Evolutionary conservation across 2,888 invertebrate species (phyloP).

Genomic region (Melipona beecheii): DNA sequence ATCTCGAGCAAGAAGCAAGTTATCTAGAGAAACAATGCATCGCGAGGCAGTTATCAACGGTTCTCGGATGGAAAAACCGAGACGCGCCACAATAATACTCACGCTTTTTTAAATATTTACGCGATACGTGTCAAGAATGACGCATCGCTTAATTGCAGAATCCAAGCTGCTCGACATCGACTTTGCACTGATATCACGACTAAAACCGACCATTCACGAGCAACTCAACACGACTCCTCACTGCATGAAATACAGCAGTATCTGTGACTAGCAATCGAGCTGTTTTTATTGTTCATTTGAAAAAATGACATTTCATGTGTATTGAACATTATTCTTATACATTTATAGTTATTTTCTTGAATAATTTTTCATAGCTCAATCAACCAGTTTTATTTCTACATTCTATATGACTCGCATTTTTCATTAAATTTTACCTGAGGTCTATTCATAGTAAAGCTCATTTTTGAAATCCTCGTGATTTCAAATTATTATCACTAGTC

Average conservation of each 20-base stretch:
- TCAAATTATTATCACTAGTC: neutral
- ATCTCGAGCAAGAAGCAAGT: neutral
- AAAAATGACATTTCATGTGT: no score
- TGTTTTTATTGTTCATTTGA: neutral
- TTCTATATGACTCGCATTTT: neutral
- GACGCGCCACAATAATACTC: constrained; percentile 15
- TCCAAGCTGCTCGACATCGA: neutral
- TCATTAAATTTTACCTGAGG: no score
- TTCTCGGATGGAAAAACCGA: neutral
- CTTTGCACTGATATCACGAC: constrained; percentile 8
- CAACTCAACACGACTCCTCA: constrained; percentile 8
- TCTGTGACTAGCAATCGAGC: neutral
- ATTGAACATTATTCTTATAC: no score
- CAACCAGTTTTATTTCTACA: no score
- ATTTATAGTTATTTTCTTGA: no score
- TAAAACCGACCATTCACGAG: constrained; percentile 22
- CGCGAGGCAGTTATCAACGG: constrained; percentile 5
- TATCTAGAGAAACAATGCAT: neutral
- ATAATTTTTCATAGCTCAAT: no score
- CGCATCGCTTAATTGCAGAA: neutral
- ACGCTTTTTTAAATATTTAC: constrained; percentile 29
- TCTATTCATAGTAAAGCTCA: neutral
- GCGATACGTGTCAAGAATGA: constrained; percentile 27
- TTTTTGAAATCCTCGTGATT: neutral
- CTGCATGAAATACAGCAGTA: constrained; percentile 8